Conservation (phyloP, 2,888 invertebrate species). For the Hanleya hanleyi region DNA sequence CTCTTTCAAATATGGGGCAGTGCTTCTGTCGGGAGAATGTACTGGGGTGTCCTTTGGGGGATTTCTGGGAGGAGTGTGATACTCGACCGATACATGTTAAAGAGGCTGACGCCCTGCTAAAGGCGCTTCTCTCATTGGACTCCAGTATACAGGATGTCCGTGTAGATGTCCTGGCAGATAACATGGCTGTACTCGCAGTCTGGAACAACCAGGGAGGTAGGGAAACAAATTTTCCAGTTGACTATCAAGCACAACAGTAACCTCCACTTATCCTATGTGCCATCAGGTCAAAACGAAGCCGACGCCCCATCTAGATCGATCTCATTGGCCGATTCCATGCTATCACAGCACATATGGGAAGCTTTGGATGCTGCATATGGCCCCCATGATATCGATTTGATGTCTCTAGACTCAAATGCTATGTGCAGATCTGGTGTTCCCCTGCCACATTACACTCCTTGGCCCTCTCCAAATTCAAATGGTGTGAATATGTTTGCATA, state of each 20-base stretch:
- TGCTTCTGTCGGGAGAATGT: not conserved
- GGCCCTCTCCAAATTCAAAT: conserved; percentile 13
- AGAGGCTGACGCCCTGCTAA: not conserved
- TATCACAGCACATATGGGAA: conserved; percentile 14
- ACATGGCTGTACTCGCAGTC: not conserved
- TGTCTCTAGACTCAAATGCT: conserved; percentile 32
- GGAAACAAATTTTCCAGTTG: not conserved
- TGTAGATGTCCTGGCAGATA: not conserved
- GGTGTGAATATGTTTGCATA: conserved; percentile 35
- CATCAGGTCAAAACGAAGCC: conserved; percentile 18
- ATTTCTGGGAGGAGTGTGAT: not conserved
- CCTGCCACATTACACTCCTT: conserved; percentile 28
- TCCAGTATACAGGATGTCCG: not conserved
- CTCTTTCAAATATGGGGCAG: not conserved
- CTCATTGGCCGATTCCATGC: conserved; percentile 16
- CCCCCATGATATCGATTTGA: conserved; percentile 31
- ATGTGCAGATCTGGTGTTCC: conserved; percentile 13
- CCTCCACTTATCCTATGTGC: conserved; percentile 26
- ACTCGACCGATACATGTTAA: not conserved
- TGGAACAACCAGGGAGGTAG: not conserved
- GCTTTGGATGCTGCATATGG: conserved; percentile 22
- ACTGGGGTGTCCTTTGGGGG: not conserved
- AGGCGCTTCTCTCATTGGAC: not conserved
- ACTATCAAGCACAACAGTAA: conserved; percentile 16
- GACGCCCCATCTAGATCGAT: conserved; percentile 3